phyloP scores from a whole-genome alignment of 2,797 vertebrate genomes.

The Gymnodraco acuticeps region DNA sequence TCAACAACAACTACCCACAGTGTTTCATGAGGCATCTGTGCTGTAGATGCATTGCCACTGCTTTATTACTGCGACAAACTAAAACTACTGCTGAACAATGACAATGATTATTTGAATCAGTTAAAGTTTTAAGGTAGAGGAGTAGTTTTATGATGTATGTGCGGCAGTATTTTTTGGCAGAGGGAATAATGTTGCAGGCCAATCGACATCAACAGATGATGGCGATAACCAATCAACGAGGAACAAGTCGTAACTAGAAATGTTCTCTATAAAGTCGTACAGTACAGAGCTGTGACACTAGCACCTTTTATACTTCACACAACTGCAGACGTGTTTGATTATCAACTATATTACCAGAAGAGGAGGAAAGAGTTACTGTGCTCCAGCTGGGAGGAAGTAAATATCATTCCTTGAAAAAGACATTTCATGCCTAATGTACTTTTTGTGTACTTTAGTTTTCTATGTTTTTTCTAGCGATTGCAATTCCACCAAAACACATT shows the following conservation, averaged over 20 bases:
- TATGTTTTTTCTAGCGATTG: background rate
- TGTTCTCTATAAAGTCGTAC: constrained; percentile 9
- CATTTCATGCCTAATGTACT: constrained; percentile 14
- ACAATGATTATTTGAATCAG: no score
- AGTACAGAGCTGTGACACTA: constrained; percentile 8
- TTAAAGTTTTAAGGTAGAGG: no score
- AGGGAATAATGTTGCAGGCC: background rate
- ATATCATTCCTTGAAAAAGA: constrained; percentile 41
- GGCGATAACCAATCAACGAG: background rate
- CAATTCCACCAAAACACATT: constrained; percentile 28
- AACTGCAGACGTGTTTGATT: constrained; percentile 36
- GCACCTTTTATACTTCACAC: constrained; percentile 17
- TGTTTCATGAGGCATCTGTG: background rate
- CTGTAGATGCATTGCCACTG: background rate
- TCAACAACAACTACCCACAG: background rate
- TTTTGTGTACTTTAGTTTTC: constrained; percentile 12
- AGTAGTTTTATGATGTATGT: background rate
- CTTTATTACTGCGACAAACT: background rate
- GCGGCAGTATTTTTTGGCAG: background rate
- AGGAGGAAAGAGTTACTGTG: constrained; percentile 31
- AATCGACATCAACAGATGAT: background rate
- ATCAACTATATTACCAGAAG: constrained; percentile 36
- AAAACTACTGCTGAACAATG: background rate
- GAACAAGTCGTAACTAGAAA: constrained; percentile 12
- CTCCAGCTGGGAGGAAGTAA: constrained; percentile 13